These are phyloP conservation scores for Frieseomelitta varia DNA, from an alignment of 1,140 invertebrate species.

Conservation along the genomic window DNA sequence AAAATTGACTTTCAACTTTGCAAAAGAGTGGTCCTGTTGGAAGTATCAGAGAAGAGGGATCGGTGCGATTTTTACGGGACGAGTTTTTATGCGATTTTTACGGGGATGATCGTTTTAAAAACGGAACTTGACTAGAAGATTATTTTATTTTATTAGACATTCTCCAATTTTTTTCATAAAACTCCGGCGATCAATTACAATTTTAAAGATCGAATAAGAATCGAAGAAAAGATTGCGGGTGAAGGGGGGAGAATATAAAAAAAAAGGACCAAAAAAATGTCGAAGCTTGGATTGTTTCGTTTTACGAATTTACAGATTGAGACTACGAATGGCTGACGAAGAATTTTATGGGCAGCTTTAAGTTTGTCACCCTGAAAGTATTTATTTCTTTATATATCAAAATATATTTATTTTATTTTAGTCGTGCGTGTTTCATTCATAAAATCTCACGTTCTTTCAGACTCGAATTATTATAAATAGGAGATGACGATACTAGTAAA, in stretches of 20 bases:
- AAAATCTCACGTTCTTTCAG: not conserved
- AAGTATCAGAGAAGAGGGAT: not conserved
- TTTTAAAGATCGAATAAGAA: not conserved
- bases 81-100: too few species aligned
- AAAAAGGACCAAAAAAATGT: not conserved
- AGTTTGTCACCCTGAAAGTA: constrained; percentile 15
- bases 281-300: not conserved
- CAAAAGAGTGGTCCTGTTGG: not conserved
- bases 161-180: too few species aligned
- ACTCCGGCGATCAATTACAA: not conserved
- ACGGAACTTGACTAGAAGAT: too few species aligned
- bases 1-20: not conserved
- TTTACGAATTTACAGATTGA: not conserved
- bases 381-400: constrained; percentile 39
- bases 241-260: not conserved
- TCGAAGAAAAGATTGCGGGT: not conserved
- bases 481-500: not conserved
- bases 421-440: not conserved
- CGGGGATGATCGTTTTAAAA: too few species aligned
- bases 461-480: not conserved
- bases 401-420: constrained; percentile 47
- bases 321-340: not conserved
- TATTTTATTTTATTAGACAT: too few species aligned
- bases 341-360: not conserved
- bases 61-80: too few species aligned